phyloP scores from a whole-genome alignment of 2,113 vertebrate species.

The Eretmochelys imbricata region DNA sequence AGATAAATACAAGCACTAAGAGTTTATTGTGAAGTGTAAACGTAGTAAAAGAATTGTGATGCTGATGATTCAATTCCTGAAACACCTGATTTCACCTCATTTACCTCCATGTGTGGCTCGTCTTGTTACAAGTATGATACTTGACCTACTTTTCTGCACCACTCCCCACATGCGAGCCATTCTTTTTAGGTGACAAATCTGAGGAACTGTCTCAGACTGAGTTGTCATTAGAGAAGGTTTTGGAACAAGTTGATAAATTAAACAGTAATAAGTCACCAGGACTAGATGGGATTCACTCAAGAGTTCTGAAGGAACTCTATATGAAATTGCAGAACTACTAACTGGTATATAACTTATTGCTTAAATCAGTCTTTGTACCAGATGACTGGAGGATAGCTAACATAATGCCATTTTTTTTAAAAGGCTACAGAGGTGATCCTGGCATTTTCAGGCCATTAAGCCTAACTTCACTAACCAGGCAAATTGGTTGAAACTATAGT shows the following conservation, averaged over 20 bases:
- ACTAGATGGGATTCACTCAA: background rate
- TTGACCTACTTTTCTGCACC: background rate
- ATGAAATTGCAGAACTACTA: background rate
- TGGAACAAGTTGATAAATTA: background rate
- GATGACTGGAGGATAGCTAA: too few species aligned
- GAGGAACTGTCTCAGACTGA: background rate
- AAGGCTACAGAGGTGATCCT: too few species aligned
- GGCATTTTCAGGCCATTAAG: too few species aligned
- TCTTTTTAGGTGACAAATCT: too few species aligned
- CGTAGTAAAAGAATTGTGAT: background rate
- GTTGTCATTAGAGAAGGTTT: background rate
- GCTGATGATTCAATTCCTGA: background rate
- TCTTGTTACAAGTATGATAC: background rate
- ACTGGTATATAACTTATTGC: too few species aligned
- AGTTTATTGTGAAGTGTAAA: background rate
- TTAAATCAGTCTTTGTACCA: too few species aligned
- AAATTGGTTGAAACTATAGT: too few species aligned
- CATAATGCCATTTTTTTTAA: too few species aligned
- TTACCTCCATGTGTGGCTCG: background rate
- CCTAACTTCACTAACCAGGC: too few species aligned
- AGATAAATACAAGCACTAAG: background rate
- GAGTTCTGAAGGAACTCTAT: too few species aligned
- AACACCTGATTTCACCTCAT: background rate
- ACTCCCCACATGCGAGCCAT: too few species aligned
- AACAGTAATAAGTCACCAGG: background rate